phyloP scores from a whole-genome alignment of 2,113 vertebrate genomes.

The Pipra filicauda region DNA sequence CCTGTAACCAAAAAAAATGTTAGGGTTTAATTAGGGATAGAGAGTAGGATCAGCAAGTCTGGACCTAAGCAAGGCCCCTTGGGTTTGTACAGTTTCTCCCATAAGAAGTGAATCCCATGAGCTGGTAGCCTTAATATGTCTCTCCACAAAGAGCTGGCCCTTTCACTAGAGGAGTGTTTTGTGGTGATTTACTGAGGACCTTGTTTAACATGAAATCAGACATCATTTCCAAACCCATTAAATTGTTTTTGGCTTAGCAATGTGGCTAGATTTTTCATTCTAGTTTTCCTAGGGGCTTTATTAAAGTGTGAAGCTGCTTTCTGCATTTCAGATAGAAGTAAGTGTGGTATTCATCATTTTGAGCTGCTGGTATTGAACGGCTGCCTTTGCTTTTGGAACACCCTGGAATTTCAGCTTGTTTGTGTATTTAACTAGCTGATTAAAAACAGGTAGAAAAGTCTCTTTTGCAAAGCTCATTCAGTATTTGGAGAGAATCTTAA shows the following conservation, averaged over 20 bases:
- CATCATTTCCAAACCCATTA: neutral
- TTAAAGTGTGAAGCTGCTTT: neutral
- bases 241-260: neutral
- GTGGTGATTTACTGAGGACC: neutral
- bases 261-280: neutral
- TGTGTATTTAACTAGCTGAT: neutral
- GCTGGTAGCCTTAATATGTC: rapidly evolving
- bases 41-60: neutral
- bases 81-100: neutral
- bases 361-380: neutral
- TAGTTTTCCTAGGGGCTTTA: neutral
- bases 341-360: neutral
- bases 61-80: neutral
- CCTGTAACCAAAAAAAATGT: neutral
- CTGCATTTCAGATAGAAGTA: neutral
- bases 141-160: neutral
- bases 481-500: neutral
- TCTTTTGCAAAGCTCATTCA: neutral
- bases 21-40: neutral
- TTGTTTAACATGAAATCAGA: neutral
- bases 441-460: neutral
- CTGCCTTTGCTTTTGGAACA: neutral
- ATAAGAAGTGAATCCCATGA: neutral
- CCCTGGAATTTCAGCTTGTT: neutral
- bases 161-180: neutral